A percentile compares a stretch with the other conserved stretches of the same genome.
phyloP scores from a whole-genome alignment of 2,113 vertebrate species.

The Sigmodon hispidus region DNA sequence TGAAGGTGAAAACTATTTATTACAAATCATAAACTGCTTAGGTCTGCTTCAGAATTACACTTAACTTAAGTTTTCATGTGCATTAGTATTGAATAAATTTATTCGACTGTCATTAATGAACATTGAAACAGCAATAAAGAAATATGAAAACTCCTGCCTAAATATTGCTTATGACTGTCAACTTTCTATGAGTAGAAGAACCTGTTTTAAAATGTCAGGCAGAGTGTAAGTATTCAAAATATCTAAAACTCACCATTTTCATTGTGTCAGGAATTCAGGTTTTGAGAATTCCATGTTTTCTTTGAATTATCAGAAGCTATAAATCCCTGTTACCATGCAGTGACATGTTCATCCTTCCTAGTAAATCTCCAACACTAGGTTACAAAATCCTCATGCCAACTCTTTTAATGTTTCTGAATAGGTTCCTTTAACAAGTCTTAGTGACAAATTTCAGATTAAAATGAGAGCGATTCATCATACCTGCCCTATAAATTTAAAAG shows the following conservation, averaged over 20 bases:
- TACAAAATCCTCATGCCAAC: constrained; percentile 63
- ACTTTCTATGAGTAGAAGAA: constrained; percentile 49
- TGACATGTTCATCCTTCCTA: constrained; percentile 56
- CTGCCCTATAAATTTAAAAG: neutral
- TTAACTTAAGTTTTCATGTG: constrained; percentile 5
- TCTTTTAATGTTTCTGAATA: constrained; percentile 42
- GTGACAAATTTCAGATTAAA: constrained; percentile 62
- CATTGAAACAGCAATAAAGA: neutral
- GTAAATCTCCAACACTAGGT: constrained; percentile 67
- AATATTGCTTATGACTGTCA: constrained; percentile 15
- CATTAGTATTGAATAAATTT: neutral
- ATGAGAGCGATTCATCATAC: neutral
- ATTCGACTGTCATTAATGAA: constrained; percentile 1
- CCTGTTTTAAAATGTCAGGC: constrained; percentile 18
- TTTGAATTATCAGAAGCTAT: constrained; percentile 60
- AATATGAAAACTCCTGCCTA: constrained; percentile 54
- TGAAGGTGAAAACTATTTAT: neutral
- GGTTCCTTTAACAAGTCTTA: constrained; percentile 67
- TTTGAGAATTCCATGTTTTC: constrained; percentile 35
- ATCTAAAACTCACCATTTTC: constrained; percentile 51
- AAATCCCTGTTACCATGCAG: constrained; percentile 61
- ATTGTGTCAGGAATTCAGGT: neutral
- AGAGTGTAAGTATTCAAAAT: neutral
- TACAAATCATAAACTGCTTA: constrained; percentile 43
- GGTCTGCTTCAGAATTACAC: constrained; percentile 36